Percentiles rank a stretch among this genome's conserved stretches.
Evolutionary conservation across 1,140 invertebrate genomes (phyloP).

Genomic region (Drosophila melanica): DNA sequence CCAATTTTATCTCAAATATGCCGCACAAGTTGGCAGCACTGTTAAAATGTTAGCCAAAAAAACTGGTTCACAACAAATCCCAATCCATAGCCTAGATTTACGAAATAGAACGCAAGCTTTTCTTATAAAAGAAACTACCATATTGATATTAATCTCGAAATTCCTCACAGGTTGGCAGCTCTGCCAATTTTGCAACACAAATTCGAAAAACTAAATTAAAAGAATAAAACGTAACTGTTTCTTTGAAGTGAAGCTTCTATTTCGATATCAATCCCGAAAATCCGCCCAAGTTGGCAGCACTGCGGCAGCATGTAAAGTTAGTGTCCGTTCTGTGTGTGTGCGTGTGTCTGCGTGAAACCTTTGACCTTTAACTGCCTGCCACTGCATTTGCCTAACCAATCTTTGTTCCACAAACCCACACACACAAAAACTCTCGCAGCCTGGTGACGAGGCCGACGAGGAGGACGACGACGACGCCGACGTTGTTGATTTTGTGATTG

Average conservation of each 20-base stretch:
- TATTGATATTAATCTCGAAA: background rate
- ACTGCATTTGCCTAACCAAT: slow-evolving; percentile 41
- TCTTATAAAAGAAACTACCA: too few species aligned
- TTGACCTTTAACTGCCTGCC: slow-evolving; percentile 34
- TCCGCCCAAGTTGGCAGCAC: slow-evolving; percentile 51
- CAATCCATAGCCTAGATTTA: background rate
- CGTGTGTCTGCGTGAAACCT: slow-evolving; percentile 22
- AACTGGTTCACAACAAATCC: background rate
- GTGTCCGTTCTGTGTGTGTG: slow-evolving; percentile 3
- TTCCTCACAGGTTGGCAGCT: background rate
- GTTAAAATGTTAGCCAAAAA: background rate
- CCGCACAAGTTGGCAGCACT: background rate
- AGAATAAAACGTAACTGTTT: too few species aligned
- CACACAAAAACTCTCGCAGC: slow-evolving; percentile 27
- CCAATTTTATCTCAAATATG: background rate
- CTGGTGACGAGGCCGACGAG: slow-evolving; percentile 74
- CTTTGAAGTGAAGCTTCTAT: background rate
- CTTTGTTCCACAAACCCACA: slow-evolving; percentile 32
- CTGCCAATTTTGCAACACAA: background rate
- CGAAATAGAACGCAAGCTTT: too few species aligned
- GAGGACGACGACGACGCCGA: slow-evolving; percentile 57
- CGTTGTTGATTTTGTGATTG: slow-evolving; percentile 67
- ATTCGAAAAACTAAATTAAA: background rate
- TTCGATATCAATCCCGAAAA: background rate
- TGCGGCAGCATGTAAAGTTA: slow-evolving; percentile 48